Percentiles rank a stretch among this genome's conserved stretches.
These are phyloP conservation scores for Fissipunctia ypsillon DNA, from an alignment of 2,888 invertebrate species.

Conservation along the genomic window DNA sequence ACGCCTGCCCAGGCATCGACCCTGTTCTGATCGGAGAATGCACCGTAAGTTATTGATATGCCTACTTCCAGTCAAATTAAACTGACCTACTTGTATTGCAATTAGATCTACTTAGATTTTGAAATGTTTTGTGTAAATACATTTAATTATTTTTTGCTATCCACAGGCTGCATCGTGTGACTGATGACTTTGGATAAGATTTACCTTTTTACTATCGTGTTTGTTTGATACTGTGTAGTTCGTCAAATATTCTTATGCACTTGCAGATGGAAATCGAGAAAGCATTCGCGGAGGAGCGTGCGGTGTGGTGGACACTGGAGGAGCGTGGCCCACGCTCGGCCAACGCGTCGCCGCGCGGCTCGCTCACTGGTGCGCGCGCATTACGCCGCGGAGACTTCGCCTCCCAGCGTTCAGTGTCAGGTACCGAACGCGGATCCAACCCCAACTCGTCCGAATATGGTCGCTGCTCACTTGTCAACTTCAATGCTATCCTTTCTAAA, in stretches of 20 bases:
- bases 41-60: conserved; percentile 84
- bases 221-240: background rate
- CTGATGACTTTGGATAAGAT: background rate
- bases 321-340: conserved; percentile 95
- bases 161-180: background rate
- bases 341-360: conserved; percentile 95
- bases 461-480: conserved; percentile 66
- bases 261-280: conserved; percentile 93
- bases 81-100: background rate
- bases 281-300: conserved; percentile 96
- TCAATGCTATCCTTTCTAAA: conserved; percentile 47
- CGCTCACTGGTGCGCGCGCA: conserved; percentile 93
- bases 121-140: background rate
- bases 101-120: background rate
- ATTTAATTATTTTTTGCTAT: background rate
- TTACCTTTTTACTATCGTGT: background rate
- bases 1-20: conserved; percentile 95
- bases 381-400: conserved; percentile 93
- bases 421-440: conserved; percentile 78
- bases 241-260: conserved; percentile 4
- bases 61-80: background rate
- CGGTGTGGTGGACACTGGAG: conserved; percentile 97
- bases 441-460: conserved; percentile 50
- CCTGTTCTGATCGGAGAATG: conserved; percentile 95
- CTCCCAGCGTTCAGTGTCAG: conserved; percentile 94